A percentile compares a stretch with the other conserved stretches of the same genome.
phyloP scores from a whole-genome alignment of 2,888 invertebrate genomes.

The Napeogenes sylphis region DNA sequence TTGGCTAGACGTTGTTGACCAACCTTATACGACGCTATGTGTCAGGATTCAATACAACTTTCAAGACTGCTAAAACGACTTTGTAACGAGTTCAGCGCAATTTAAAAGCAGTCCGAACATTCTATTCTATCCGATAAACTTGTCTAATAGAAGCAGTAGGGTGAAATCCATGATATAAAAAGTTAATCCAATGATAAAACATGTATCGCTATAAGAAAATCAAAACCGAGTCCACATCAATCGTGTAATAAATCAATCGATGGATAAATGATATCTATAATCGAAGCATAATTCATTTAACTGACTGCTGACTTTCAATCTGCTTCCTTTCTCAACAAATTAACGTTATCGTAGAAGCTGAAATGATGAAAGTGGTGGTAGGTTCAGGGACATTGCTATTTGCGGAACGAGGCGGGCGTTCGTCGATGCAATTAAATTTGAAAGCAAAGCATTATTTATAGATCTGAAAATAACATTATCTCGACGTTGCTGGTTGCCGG shows the following conservation, averaged over 20 bases:
- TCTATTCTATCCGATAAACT: conserved; percentile 25
- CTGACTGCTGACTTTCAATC: conserved; percentile 1
- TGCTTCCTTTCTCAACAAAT: conserved; percentile 11
- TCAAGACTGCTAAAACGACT: conserved; percentile 41
- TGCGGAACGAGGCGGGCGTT: conserved; percentile 71
- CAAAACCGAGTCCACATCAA: no score
- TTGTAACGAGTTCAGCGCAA: conserved; percentile 30
- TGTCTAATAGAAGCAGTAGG: conserved; percentile 14
- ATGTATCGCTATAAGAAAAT: no score
- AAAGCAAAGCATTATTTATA: conserved; percentile 69
- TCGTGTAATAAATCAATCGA: no score
- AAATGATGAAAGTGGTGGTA: conserved; percentile 64
- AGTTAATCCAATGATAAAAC: background rate
- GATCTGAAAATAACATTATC: conserved; percentile 62
- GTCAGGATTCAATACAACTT: conserved; percentile 54
- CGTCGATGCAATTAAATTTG: conserved; percentile 75
- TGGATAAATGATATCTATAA: background rate
- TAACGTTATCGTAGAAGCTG: conserved; percentile 12
- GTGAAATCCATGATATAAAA: conserved; percentile 3
- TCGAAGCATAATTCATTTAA: background rate
- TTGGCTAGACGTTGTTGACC: conserved; percentile 61
- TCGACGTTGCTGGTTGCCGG: conserved; percentile 54
- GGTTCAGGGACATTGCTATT: conserved; percentile 76
- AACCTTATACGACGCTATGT: conserved; percentile 54
- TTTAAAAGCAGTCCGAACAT: conserved; percentile 30